These are phyloP conservation scores for Rhabdophis nuchalis DNA, from an alignment of 2,797 vertebrate genomes.

Conservation along the genomic window DNA sequence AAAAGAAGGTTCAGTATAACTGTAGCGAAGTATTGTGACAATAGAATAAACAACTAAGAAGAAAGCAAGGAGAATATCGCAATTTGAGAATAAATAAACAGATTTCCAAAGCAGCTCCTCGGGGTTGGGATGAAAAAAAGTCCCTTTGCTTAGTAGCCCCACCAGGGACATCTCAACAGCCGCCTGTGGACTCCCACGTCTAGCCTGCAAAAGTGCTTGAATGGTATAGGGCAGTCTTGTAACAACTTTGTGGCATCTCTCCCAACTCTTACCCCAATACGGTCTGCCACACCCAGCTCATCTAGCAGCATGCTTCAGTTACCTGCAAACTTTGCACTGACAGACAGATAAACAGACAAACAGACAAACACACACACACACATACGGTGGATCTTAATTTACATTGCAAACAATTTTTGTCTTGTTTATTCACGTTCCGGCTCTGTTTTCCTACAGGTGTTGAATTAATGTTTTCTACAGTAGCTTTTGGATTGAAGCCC, in stretches of 20 bases:
- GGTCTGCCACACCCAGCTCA: not conserved
- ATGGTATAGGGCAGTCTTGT: not conserved
- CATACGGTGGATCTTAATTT: not conserved
- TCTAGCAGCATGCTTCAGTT: not conserved
- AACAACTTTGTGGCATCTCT: not conserved
- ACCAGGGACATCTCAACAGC: not conserved
- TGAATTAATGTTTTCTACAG: not conserved
- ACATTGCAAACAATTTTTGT: not conserved
- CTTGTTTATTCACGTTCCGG: not conserved
- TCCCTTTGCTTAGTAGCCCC: not conserved
- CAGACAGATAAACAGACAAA: too few species aligned
- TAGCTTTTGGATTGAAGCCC: not conserved
- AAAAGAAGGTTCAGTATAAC: too few species aligned
- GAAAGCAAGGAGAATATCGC: not conserved
- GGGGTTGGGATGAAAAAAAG: not conserved
- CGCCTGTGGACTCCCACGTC: not conserved
- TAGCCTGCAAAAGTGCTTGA: not conserved
- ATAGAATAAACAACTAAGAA: too few species aligned
- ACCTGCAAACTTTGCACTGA: not conserved
- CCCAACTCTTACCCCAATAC: not conserved
- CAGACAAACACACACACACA: too few species aligned
- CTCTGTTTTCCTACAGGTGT: not conserved
- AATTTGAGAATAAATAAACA: too few species aligned
- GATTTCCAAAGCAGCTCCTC: not conserved
- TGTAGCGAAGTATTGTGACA: not conserved